Base-by-base conservation (phyloP, 2,888 invertebrate species). In the Caradrina kadenii region DNA sequence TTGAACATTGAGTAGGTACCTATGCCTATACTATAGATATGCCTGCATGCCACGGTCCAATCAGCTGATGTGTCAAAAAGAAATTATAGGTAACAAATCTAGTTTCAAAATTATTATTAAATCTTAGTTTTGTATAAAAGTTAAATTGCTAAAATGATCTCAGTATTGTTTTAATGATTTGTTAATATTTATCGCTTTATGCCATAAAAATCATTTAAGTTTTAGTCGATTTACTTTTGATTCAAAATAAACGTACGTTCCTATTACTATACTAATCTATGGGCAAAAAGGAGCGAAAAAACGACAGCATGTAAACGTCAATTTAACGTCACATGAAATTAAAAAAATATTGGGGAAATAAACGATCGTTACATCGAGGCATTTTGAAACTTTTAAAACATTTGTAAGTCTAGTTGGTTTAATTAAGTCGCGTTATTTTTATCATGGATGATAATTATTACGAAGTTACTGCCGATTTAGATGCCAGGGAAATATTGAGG, bases 401-500 rank as follows among this genome's bases (percentile, higher is more conserved):
- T 17, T 58, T 45, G 4, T 21, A 11, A 21, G 45, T 76, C 54
- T 62, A 62, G 50, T 64, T 59, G 61, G 66, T 69, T 56, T 19
- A 13, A 49, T 19, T 54, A 45, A 13, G 26, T 31, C 13, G 21
- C 10, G 1, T 50, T 62, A n/a, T 48, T 39, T 39, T 54, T 35
- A 77, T 52, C 61, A 92, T 93, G 91, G 88, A 90, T 60, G 82
- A 76, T 15, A 90, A 92, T 49, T 95, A 95, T 80, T 87, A 89
- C 79, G 88, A 93, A 79, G 81, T 94, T n/a, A 93, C 93, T 53
- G 88, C 93, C 11, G 92, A 95, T 81, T 91, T 97, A 88, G 97
- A 98, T 90, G 97, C 98, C n/a, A 96, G 96, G 86, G 97, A 97
- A 93, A 97, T 98, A 88, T 94, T 98, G 81, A 93, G 96, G 79